Evolutionary conservation across 2,888 invertebrate species (phyloP).

Genomic region (Oligia fasciuncula): DNA sequence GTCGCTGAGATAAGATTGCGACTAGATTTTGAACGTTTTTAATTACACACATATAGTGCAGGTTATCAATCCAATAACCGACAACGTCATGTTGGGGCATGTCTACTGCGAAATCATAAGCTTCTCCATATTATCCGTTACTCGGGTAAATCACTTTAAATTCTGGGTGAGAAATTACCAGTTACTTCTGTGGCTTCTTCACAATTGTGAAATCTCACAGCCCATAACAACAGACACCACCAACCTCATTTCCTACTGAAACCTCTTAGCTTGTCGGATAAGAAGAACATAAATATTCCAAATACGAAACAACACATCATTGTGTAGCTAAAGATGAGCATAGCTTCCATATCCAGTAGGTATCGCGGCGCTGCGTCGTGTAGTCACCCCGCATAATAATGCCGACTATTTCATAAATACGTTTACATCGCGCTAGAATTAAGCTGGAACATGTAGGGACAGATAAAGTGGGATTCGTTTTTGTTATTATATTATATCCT

Average conservation of each 20-base stretch:
- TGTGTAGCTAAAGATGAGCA: slow-evolving; percentile 56
- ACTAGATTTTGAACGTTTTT: too few relatives aligned
- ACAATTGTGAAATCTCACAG: background rate
- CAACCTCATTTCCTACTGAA: slow-evolving; percentile 30
- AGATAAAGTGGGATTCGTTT: slow-evolving; percentile 25
- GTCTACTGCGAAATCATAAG: too few relatives aligned
- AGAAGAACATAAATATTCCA: slow-evolving; percentile 52
- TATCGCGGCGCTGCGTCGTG: slow-evolving; percentile 39
- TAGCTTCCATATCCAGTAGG: slow-evolving; percentile 50
- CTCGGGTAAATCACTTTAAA: background rate
- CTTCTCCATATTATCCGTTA: background rate
- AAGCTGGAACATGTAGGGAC: slow-evolving; percentile 38
- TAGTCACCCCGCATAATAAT: slow-evolving; percentile 40
- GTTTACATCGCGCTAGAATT: slow-evolving; percentile 57
- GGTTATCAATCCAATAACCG: background rate
- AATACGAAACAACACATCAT: slow-evolving; percentile 59
- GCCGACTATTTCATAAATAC: slow-evolving; percentile 55
- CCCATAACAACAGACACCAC: background rate
- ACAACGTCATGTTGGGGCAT: background rate
- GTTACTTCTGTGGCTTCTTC: background rate
- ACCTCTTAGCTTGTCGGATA: slow-evolving; percentile 46
- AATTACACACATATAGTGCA: too few relatives aligned
- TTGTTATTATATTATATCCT: background rate
- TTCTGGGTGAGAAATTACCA: background rate
- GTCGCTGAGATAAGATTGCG: too few relatives aligned